phyloP scores from a whole-genome alignment of 1,140 invertebrate species.

The Propsilocerus akamusi region DNA sequence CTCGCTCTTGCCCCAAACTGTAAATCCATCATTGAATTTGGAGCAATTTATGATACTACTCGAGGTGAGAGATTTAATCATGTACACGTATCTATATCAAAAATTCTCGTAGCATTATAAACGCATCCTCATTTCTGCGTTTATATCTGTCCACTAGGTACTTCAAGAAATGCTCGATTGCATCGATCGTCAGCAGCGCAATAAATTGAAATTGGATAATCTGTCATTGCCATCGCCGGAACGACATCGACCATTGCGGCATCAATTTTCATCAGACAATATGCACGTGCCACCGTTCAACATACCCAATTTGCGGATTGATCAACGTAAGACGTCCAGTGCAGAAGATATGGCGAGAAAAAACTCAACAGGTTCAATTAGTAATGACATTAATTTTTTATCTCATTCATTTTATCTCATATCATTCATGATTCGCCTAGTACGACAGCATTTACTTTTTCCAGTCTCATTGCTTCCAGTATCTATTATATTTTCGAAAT shows the following conservation, averaged over 20 bases:
- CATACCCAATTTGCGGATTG: slow-evolving; percentile 66
- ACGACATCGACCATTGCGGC: slow-evolving; percentile 50
- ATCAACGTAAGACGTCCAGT: slow-evolving; percentile 69
- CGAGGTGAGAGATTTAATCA: slow-evolving; percentile 31
- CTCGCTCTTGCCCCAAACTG: slow-evolving; percentile 74
- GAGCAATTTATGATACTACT: slow-evolving; percentile 77
- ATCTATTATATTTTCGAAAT: too few species aligned
- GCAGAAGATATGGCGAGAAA: slow-evolving; percentile 76
- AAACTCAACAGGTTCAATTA: slow-evolving; percentile 45
- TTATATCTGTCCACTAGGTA: slow-evolving; percentile 26
- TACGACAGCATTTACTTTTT: too few species aligned
- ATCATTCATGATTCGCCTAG: too few species aligned
- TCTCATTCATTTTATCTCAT: too few species aligned
- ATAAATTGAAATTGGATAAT: slow-evolving; percentile 66
- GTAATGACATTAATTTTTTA: too few species aligned
- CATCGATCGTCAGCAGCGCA: slow-evolving; percentile 73
- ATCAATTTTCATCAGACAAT: slow-evolving; percentile 72
- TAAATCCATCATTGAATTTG: slow-evolving; percentile 74
- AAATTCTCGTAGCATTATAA: background rate
- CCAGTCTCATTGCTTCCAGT: too few species aligned
- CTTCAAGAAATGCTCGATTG: slow-evolving; percentile 86
- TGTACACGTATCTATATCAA: background rate
- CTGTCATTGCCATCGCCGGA: slow-evolving; percentile 54
- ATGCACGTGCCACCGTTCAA: slow-evolving; percentile 68
- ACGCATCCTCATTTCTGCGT: background rate